Evolutionary conservation across 2,113 vertebrate genomes (phyloP), one percentile per base, ranked within the genome.

Genomic region (Toxotes chatareus): DNA sequence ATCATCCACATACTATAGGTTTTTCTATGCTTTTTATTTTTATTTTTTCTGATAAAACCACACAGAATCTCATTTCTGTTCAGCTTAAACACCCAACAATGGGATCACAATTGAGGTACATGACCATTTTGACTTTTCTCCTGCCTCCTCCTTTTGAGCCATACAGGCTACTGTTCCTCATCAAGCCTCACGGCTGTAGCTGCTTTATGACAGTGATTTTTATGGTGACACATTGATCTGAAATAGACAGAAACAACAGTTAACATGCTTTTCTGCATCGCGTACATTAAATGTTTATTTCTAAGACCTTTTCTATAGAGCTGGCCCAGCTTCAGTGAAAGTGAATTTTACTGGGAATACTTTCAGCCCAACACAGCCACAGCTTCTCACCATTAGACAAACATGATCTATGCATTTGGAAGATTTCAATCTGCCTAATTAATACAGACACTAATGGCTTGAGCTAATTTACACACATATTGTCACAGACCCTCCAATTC

Each of bases 361-460:
- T 53, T 73, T 63, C 5, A 63, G 27, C 34, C 44, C 19, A 34
- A 16, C 36, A 21, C 11, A 55, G 57, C 53, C 9, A 3, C 79
- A 74, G 23, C 49, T 49, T 44, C 32, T 34, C 38, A 21, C 40
- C 21, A 47, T 61, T 1, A 63, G 5, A 80, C 23, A 40, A 63
- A 64, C 64, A 46, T 51, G 34, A 74, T 60, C 68, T 44, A 44
- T 64, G 38, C 69, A 70, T 63, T 49, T 49, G 17, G 12, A 23
- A 74, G 57, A 51, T 80, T 60, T 65, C 21, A 51, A 36, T 65
- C 76, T 65, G 40, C 21, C 23, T 80, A 59, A 70, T 65, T 65
- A 53, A 10, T 19, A 44, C 19, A 40, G 13, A 80, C 44, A 21
- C 36, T 70, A 75, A 79, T 65, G 34, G 49, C 40, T 71, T 12